These are phyloP conservation scores for Enteromius radiatus DNA, from an alignment of 2,797 vertebrate species.

Conservation along the genomic window DNA sequence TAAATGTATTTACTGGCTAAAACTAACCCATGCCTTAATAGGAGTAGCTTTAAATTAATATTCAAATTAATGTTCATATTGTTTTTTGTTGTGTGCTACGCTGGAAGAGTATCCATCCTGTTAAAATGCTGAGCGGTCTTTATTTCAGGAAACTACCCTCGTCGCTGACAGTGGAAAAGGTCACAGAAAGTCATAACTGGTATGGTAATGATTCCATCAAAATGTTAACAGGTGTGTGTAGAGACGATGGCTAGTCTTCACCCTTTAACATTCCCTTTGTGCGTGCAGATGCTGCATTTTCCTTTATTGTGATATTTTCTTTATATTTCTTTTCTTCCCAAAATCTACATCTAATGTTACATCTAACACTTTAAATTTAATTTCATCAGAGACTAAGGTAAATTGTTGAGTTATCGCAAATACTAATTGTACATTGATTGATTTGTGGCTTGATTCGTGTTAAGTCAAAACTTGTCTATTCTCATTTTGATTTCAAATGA, in stretches of 20 bases:
- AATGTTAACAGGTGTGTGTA: conserved; percentile 46
- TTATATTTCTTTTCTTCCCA: not conserved
- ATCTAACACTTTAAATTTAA: not conserved
- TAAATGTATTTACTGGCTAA: not conserved
- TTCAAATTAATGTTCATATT: conserved; percentile 16
- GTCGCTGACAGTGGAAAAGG: conserved; percentile 30
- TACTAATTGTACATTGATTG: conserved; percentile 9
- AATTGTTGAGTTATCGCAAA: conserved; percentile 13
- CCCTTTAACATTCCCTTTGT: conserved; percentile 25
- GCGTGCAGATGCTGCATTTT: conserved; percentile 7
- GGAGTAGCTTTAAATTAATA: not conserved
- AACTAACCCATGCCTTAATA: not conserved
- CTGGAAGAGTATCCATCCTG: conserved; percentile 31
- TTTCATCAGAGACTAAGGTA: conserved; percentile 4
- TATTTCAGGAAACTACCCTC: conserved; percentile 49
- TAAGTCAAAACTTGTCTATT: conserved; percentile 30
- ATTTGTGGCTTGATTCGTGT: conserved; percentile 31
- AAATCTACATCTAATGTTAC: not conserved
- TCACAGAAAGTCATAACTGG: conserved; percentile 34
- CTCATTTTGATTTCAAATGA: conserved; percentile 30
- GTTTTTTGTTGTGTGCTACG: conserved; percentile 6
- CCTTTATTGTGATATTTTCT: not conserved
- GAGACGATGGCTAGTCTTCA: conserved; percentile 41
- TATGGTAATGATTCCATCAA: conserved; percentile 26
- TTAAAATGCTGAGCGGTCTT: conserved; percentile 15